These are phyloP conservation scores for Lynx canadensis DNA, from an alignment of 2,113 vertebrate species.

Conservation along the genomic window DNA sequence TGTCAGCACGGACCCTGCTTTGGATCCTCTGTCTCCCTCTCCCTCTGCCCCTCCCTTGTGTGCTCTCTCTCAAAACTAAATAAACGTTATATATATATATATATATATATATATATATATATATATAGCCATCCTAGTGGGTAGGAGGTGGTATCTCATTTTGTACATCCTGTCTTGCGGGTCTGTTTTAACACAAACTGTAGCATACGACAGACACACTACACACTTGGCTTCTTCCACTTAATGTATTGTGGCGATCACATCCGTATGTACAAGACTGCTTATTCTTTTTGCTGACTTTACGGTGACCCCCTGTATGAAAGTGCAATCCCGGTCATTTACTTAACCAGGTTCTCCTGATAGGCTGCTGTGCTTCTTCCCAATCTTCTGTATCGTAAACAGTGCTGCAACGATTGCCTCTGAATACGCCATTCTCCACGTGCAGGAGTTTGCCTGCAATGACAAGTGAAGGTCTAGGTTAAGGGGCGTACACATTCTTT, in stretches of 20 bases:
- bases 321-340: not conserved
- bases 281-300: not conserved
- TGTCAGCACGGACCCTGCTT: no score
- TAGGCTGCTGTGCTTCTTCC: not conserved
- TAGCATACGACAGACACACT: not conserved
- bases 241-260: not conserved
- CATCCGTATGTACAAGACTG: not conserved
- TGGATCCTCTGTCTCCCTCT: no score
- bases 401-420: not conserved
- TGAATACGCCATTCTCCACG: not conserved
- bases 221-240: not conserved
- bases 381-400: not conserved
- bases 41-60: no score
- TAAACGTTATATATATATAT: no score
- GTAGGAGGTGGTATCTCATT: not conserved
- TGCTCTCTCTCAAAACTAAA: no score
- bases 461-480: not conserved
- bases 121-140: not conserved
- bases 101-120: not conserved
- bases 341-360: not conserved
- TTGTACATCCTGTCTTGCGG: not conserved
- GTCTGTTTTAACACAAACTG: not conserved
- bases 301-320: not conserved
- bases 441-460: not conserved
- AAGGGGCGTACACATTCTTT: conserved; percentile 5